Conservation (phyloP, 2,888 invertebrate species). For the Caenorhabditis sp. region DNA sequence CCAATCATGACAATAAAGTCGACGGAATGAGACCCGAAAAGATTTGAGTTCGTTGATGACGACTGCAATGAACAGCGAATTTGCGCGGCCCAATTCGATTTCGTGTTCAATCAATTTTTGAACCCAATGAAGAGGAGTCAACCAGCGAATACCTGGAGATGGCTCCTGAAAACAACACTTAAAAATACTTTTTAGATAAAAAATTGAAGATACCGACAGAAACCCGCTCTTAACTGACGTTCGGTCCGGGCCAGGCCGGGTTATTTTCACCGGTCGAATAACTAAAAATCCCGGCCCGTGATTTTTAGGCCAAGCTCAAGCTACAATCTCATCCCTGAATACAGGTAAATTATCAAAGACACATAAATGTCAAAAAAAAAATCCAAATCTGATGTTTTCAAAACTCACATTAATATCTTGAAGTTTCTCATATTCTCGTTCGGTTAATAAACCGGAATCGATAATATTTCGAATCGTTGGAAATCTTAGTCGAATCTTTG, state of each 20-base stretch:
- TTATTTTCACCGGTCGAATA: too few relatives aligned
- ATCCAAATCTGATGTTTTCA: too few relatives aligned
- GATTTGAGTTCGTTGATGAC: constrained; percentile 43
- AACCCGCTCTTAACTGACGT: too few relatives aligned
- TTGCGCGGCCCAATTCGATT: constrained; percentile 29
- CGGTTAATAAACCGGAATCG: constrained; percentile 72
- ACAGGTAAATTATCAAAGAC: too few relatives aligned
- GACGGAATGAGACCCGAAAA: constrained; percentile 44
- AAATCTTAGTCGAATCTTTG: constrained; percentile 65
- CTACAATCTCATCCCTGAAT: too few relatives aligned
- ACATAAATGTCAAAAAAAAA: background rate
- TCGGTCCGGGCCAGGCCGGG: too few relatives aligned
- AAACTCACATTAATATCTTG: constrained; percentile 56
- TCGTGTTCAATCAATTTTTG: constrained; percentile 47
- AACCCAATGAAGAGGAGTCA: constrained; percentile 62
- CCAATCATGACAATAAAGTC: constrained; percentile 59
- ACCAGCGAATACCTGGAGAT: constrained; percentile 58
- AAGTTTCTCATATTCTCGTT: constrained; percentile 71
- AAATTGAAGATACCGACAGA: too few relatives aligned
- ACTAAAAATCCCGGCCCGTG: too few relatives aligned
- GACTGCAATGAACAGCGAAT: constrained; percentile 30
- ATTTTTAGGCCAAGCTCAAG: too few relatives aligned
- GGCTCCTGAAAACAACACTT: constrained; percentile 29
- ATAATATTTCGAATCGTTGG: constrained; percentile 72
- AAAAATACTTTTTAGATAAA: too few relatives aligned